phyloP scores from a whole-genome alignment of 2,888 invertebrate species.

The Meloe dianella region DNA sequence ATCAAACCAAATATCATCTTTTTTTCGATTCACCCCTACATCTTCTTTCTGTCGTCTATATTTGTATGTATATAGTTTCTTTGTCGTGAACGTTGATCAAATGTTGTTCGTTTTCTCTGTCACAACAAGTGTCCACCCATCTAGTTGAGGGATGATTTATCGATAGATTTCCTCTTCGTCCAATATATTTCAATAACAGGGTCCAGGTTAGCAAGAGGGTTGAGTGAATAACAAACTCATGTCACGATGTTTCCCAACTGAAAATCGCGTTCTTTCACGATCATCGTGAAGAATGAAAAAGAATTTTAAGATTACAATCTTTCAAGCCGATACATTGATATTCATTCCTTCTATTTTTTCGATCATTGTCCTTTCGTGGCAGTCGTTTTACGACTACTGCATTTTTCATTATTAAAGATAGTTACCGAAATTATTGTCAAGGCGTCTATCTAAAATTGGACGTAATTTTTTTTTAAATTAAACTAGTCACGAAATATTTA shows the following conservation, averaged over 20 bases:
- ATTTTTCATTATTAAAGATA: neutral
- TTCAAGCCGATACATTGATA: slow-evolving; percentile 29
- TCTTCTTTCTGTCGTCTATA: neutral
- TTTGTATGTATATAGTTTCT: slow-evolving; percentile 13
- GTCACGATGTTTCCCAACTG: slow-evolving; percentile 37
- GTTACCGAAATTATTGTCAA: neutral
- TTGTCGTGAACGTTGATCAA: slow-evolving; percentile 18
- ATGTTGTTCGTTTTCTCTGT: slow-evolving; percentile 35
- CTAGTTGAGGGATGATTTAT: slow-evolving; percentile 42
- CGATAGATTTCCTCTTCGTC: slow-evolving; percentile 40
- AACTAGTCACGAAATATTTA: neutral
- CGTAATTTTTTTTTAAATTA: slow-evolving; percentile 15
- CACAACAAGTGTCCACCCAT: slow-evolving; percentile 43
- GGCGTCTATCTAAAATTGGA: neutral
- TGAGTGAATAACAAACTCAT: slow-evolving; percentile 39
- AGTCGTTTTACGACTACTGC: neutral
- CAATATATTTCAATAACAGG: slow-evolving; percentile 42
- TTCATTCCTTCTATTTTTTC: slow-evolving; percentile 17
- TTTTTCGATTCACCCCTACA: neutral
- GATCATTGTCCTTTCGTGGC: neutral
- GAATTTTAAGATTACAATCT: slow-evolving; percentile 38
- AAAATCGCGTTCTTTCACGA: slow-evolving; percentile 31
- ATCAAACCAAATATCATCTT: slow-evolving; percentile 3
- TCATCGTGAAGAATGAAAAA: slow-evolving; percentile 29
- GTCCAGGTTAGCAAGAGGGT: slow-evolving; percentile 31